Conservation (phyloP, 2,888 invertebrate species). For the Metopia argyrocephala region DNA sequence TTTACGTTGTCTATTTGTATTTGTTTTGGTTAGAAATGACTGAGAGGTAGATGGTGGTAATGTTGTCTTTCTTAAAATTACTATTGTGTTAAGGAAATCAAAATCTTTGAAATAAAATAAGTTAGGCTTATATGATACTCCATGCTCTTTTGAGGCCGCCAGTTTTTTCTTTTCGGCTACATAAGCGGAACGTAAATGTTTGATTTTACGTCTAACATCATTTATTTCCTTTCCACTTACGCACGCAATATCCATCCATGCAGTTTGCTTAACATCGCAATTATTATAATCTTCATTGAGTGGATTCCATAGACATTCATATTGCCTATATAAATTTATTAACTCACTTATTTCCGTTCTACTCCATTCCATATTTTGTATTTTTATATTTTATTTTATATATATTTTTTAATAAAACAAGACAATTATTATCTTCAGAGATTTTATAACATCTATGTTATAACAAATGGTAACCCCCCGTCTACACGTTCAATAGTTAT, state of each 20-base stretch:
- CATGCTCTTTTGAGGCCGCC: constrained; percentile 36
- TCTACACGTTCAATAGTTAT: no score
- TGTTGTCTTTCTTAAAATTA: constrained; percentile 43
- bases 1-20: constrained; percentile 15
- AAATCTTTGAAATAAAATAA: constrained; percentile 63
- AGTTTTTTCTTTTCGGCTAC: constrained; percentile 65
- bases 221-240: constrained; percentile 45
- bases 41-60: constrained; percentile 1
- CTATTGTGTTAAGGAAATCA: constrained; percentile 54
- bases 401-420: neutral
- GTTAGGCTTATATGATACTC: constrained; percentile 39
- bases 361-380: constrained; percentile 52
- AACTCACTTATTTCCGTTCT: constrained; percentile 52
- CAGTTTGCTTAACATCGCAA: constrained; percentile 50
- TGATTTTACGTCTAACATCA: constrained; percentile 65
- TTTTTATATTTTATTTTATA: neutral
- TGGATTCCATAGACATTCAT: constrained; percentile 65
- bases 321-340: constrained; percentile 55
- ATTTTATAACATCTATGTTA: constrained; percentile 18
- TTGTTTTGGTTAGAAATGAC: neutral
- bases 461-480: constrained; percentile 29
- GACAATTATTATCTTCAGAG: no score
- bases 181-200: constrained; percentile 63
- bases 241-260: constrained; percentile 59
- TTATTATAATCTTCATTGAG: constrained; percentile 59